These are phyloP conservation scores for Phasia obesa DNA, from an alignment of 2,888 invertebrate species.

Conservation along the genomic window DNA sequence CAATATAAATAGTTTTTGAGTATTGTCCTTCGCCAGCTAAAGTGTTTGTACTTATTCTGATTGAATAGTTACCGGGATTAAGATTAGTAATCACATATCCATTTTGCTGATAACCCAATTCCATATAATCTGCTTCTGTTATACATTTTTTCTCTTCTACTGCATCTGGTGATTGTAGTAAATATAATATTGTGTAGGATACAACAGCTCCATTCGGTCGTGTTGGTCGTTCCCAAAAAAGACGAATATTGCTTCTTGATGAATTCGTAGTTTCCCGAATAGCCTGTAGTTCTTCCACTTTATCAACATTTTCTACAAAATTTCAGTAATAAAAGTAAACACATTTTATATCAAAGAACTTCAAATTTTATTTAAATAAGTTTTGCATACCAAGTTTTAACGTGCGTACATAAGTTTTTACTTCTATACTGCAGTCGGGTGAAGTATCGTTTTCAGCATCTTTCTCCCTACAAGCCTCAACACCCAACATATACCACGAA, in stretches of 20 bases:
- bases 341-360: neutral
- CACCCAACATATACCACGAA: conserved; percentile 88
- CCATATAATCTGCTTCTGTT: conserved; percentile 85
- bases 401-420: conserved; percentile 83
- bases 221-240: conserved; percentile 91
- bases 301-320: conserved; percentile 86
- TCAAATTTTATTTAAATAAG: neutral
- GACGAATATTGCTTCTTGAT: conserved; percentile 85
- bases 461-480: conserved; percentile 92
- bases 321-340: neutral
- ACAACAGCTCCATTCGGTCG: conserved; percentile 95
- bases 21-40: conserved; percentile 88
- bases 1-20: conserved; percentile 84
- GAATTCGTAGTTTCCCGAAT: conserved; percentile 80
- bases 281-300: conserved; percentile 84
- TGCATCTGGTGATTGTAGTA: conserved; percentile 84
- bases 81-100: conserved; percentile 82
- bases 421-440: conserved; percentile 84
- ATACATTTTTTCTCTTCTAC: conserved; percentile 88
- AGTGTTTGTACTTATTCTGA: conserved; percentile 90
- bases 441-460: conserved; percentile 78
- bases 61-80: conserved; percentile 91
- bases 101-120: conserved; percentile 75
- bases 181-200: conserved; percentile 91
- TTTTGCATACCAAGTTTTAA: conserved; percentile 80